Base-by-base conservation (phyloP, 2,797 vertebrate species). In the Rhabdomys pumilio region DNA sequence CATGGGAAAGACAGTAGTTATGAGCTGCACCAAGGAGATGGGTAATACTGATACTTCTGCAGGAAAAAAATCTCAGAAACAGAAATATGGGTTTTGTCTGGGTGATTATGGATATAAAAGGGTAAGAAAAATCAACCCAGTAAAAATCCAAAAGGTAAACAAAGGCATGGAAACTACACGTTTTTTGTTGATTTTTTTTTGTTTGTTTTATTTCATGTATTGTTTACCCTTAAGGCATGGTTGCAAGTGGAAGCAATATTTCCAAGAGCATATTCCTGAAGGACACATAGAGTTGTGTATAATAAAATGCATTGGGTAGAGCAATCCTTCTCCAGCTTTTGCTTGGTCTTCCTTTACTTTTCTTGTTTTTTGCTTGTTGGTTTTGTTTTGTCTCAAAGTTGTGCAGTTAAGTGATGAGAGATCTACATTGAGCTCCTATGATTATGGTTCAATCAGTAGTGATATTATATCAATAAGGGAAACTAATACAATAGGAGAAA, bases 311-410 rank as follows among this genome's bases (percentile, higher is more conserved):
- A n/a, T 22, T 9, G 26, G 19, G 41, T 29, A n/a, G 55, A 7
- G 14, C 44, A 10, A 84, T 31, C 4, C 31, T 19, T 31, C 41
- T 3, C 4, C 0, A 67, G 1, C 0, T 44, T 7, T 65, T 9
- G 6, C 1, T 41, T n/a, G 20, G 3, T 20, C 26, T 31, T 19
- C 4, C 5, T n/a, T 26, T 14, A 29, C 4, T 44, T 5, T 38
- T 26, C 1, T n/a, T 59, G 15, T 15, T 85, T n/a, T 17, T 26
- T 26, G 61, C 10, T 63, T 63, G 61, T 63, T 26, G 61, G 8
- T 63, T 26, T 59, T 63, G 8, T 10, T 19, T 26, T 31, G 3
- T 44, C 31, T n/a, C 5, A n/a, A 77, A 41, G 26, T 31, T 31
- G 0, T 73, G 55, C 86, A 8, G 9, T 47, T 92, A n/a, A 85